Conservation (phyloP, 2,113 vertebrate genomes). For the Procavia capensis region DNA sequence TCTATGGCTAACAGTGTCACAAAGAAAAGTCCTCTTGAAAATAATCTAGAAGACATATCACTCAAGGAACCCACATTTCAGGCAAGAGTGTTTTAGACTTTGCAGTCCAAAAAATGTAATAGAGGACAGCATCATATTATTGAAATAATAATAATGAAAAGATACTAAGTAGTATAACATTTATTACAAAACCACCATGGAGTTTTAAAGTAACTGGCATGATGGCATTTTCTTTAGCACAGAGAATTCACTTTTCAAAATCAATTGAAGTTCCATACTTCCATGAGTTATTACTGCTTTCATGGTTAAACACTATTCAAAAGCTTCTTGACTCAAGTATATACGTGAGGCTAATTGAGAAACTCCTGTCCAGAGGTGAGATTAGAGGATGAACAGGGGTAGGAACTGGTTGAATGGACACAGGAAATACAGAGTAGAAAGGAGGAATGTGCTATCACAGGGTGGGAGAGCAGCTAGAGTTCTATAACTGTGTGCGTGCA, state of each 20-base stretch:
- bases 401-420: too few species aligned
- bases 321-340: too few species aligned
- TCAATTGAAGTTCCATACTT: not conserved
- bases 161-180: not conserved
- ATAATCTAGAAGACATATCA: not conserved
- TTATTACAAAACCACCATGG: not conserved
- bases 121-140: not conserved
- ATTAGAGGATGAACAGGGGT: too few species aligned
- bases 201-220: constrained; percentile 12
- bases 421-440: too few species aligned
- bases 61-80: not conserved
- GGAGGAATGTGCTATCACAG: too few species aligned
- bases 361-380: too few species aligned
- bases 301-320: not conserved
- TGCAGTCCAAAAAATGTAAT: not conserved
- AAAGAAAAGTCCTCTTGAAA: not conserved
- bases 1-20: not conserved
- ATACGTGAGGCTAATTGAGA: too few species aligned
- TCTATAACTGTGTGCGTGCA: too few species aligned
- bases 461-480: too few species aligned
- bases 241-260: not conserved
- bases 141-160: not conserved
- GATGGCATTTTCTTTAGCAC: not conserved
- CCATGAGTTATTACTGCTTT: not conserved
- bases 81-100: not conserved